These are phyloP conservation scores for Ceuthmochares aereus DNA, from an alignment of 2,113 vertebrate genomes.

Conservation along the genomic window DNA sequence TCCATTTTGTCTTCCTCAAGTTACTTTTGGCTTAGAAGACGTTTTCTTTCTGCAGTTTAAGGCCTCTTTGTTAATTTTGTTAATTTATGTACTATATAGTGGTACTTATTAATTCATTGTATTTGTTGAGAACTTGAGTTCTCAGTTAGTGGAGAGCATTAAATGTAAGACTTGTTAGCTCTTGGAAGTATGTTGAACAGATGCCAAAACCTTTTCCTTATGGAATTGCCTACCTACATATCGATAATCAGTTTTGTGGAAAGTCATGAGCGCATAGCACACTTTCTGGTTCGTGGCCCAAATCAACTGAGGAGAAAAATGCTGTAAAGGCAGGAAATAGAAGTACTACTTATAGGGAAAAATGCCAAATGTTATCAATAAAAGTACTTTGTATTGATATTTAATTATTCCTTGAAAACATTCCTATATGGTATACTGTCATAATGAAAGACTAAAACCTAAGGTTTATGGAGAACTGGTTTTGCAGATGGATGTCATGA, in stretches of 20 bases:
- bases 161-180: not conserved
- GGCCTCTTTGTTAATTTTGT: not conserved
- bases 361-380: not conserved
- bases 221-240: not conserved
- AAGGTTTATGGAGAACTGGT: not conserved
- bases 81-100: not conserved
- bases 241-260: not conserved
- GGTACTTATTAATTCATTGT: not conserved
- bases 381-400: not conserved
- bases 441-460: not conserved
- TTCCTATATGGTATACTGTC: not conserved
- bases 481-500: not conserved
- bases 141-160: not conserved
- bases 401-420: not conserved
- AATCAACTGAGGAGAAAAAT: not conserved
- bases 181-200: not conserved
- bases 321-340: not conserved
- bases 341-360: not conserved
- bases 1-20: not conserved
- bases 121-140: not conserved
- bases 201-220: not conserved
- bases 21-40: not conserved
- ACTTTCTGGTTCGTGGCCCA: not conserved
- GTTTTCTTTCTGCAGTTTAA: not conserved
- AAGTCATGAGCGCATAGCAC: not conserved